phyloP scores from a whole-genome alignment of 2,113 vertebrate species.

The Sebastes schlegelii region DNA sequence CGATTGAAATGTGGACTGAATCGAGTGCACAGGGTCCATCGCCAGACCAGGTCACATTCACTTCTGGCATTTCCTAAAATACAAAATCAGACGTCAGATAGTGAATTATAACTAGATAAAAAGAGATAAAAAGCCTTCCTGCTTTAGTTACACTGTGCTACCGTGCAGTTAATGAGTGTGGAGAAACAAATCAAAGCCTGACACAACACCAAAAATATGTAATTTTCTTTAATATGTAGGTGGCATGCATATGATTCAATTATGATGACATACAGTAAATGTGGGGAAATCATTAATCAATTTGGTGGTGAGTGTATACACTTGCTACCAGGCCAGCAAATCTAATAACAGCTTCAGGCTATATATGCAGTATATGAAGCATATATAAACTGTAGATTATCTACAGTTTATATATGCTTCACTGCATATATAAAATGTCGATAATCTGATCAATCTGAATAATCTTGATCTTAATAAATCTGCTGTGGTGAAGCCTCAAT shows the following conservation, averaged over 20 bases:
- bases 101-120: background rate
- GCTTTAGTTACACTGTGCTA: background rate
- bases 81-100: conserved; percentile 32
- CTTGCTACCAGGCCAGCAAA: background rate
- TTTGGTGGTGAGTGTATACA: background rate
- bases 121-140: background rate
- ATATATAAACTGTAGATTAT: background rate
- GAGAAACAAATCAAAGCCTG: background rate
- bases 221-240: background rate
- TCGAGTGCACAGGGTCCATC: conserved; percentile 87
- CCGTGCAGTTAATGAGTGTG: background rate
- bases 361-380: background rate
- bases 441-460: background rate
- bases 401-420: no score
- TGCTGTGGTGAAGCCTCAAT: background rate
- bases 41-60: conserved; percentile 93
- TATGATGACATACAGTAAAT: background rate
- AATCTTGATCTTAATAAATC: background rate
- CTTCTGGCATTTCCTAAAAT: conserved; percentile 91
- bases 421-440: no score
- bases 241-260: background rate
- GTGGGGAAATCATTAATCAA: background rate
- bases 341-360: background rate
- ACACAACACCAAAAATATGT: background rate
- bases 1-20: conserved; percentile 93